Evolutionary conservation across 2,888 invertebrate species (phyloP).

Genomic region (Monopis laevigella): DNA sequence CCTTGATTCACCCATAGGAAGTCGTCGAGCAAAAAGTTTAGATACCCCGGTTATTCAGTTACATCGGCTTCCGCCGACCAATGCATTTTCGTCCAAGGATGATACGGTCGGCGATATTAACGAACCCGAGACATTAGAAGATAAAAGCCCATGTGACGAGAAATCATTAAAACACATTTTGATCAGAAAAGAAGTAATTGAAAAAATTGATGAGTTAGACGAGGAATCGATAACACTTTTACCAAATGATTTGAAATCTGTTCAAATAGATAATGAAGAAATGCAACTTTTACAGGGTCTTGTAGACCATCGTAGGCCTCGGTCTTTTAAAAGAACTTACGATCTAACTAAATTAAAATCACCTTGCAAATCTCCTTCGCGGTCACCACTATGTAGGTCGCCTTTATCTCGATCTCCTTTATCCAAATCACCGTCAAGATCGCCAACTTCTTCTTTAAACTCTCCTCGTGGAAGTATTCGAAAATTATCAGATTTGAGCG

Average conservation of each 20-base stretch:
- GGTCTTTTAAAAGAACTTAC: conserved; percentile 57
- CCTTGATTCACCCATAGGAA: conserved; percentile 76
- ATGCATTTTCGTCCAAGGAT: conserved; percentile 89
- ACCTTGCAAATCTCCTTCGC: conserved; percentile 45
- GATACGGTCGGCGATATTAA: conserved; percentile 84
- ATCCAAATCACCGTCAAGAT: conserved; percentile 60
- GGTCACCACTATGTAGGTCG: conserved; percentile 56
- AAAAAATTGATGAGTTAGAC: conserved; percentile 63
- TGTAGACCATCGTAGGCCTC: conserved; percentile 54
- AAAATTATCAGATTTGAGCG: conserved; percentile 59
- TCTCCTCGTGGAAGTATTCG: conserved; percentile 61
- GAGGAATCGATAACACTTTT: conserved; percentile 50
- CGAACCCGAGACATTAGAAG: conserved; percentile 71
- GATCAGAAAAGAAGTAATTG: conserved; percentile 42
- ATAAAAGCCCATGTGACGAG: conserved; percentile 62
- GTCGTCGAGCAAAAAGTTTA: conserved; percentile 83
- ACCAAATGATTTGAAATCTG: conserved; percentile 43
- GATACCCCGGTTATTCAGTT: conserved; percentile 86
- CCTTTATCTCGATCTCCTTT: conserved; percentile 57
- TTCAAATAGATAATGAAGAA: conserved; percentile 68
- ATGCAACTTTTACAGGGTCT: conserved; percentile 63
- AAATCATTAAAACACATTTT: conserved; percentile 28
- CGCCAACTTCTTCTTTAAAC: conserved; percentile 61
- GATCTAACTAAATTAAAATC: conserved; percentile 51
- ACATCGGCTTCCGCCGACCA: conserved; percentile 81